These are phyloP conservation scores for Lucilia sericata DNA, from an alignment of 1,140 invertebrate species.

Conservation along the genomic window DNA sequence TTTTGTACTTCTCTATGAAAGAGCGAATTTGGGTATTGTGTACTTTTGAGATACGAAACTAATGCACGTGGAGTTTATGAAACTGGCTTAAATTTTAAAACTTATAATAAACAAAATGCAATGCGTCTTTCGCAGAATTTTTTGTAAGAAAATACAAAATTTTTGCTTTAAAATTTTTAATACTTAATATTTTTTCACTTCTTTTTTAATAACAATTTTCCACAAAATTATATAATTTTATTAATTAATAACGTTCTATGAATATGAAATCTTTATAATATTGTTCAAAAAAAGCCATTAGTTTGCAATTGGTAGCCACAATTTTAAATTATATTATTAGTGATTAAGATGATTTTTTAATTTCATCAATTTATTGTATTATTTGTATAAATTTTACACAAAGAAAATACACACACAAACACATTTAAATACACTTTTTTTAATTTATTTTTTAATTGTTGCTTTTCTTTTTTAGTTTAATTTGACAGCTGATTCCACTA, in stretches of 20 bases:
- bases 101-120: background rate
- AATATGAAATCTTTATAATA: constrained; percentile 62
- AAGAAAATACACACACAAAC: background rate
- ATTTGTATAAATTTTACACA: background rate
- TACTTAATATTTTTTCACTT: background rate
- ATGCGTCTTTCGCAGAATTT: constrained; percentile 21
- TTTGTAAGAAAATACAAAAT: background rate
- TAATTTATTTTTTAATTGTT: background rate
- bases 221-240: background rate
- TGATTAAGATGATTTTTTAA: constrained; percentile 10
- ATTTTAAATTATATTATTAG: background rate
- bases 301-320: background rate
- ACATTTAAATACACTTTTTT: background rate
- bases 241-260: constrained; percentile 51
- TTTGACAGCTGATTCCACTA: constrained; percentile 1
- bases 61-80: background rate
- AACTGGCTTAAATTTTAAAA: background rate
- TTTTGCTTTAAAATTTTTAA: constrained; percentile 45
- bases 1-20: background rate
- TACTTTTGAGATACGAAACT: background rate
- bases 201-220: background rate
- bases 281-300: constrained; percentile 63
- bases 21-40: background rate
- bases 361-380: constrained; percentile 33
- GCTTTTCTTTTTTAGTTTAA: background rate